Base-by-base conservation (phyloP, 2,888 invertebrate species). In the Drosophila ochracea region DNA sequence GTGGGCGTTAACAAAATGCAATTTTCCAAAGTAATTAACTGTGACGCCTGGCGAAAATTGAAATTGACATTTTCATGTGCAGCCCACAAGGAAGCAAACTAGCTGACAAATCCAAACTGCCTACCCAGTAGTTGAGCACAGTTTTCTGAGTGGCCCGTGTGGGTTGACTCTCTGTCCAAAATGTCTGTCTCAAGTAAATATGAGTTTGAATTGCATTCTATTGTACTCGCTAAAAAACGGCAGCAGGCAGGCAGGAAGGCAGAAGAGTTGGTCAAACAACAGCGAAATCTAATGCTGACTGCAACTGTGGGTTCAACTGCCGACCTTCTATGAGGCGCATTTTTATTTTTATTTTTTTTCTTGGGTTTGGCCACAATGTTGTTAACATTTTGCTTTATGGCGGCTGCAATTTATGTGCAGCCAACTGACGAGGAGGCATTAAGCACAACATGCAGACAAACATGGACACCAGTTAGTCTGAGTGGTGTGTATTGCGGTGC, bases 41-140 rank as follows among this genome's bases (percentile, higher is more conserved):
- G 60, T 63, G 78, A 88, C 90, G 88, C 88, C 80, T 60, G 76
- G 78, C 73, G 73, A 87, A 86, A 84, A 86, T 90, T 90, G 85
- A 86, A 90, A 80, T 68, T 86, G 85, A 88, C 85, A 90, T 86
- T 86, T 84, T 73, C 74, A 59, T 72, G 68, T 68, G 66, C 87
- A 43, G 76, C 84, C 89, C 84, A 89, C 84, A 76, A 89, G 84
- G 87, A 84, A 84, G 84, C 76, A 80, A 64, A 80, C 65, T 58
- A 13, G 33, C 65, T 49, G 37, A 28, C 19, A 39, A 57, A 30
- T 13, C 28, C 57, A n/a, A 39, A 39, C 55, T 55, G 19, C 4
- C 21, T 47, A 4, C 16, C 47, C 47, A 47, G 47, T 47, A 25
- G 47, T 47, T 47, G 16, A 43, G 11, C 21, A 11, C 41, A n/a